A percentile compares a stretch with the other conserved stretches of the same genome.
These are phyloP conservation scores for Salmo trutta DNA, from an alignment of 2,797 vertebrate genomes.

Conservation along the genomic window DNA sequence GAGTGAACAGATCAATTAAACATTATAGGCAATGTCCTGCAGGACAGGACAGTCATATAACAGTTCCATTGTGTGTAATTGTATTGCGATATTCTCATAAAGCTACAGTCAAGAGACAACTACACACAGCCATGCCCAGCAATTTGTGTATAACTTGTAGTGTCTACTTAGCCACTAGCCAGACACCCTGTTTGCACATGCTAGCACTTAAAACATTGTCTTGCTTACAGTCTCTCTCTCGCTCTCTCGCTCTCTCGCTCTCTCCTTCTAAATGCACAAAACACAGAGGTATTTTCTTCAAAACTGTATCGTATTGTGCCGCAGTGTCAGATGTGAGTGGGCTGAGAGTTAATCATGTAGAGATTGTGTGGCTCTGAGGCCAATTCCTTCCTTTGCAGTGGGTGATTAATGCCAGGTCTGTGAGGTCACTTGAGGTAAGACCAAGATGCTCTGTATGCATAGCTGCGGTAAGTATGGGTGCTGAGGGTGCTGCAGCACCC, in stretches of 20 bases:
- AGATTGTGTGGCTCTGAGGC: constrained; percentile 71
- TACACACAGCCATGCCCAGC: neutral
- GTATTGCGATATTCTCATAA: constrained; percentile 29
- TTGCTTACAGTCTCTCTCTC: neutral
- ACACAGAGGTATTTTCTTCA: constrained; percentile 44
- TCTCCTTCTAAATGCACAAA: neutral
- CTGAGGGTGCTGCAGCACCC: too few relatives aligned
- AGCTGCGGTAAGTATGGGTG: too few relatives aligned
- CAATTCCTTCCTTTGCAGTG: constrained; percentile 76
- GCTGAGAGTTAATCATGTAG: constrained; percentile 71
- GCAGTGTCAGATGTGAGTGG: constrained; percentile 66
- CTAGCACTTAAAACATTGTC: constrained; percentile 44
- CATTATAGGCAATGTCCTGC: constrained; percentile 49
- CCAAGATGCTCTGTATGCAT: constrained; percentile 40
- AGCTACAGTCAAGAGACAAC: constrained; percentile 21
- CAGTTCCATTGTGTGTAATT: constrained; percentile 43
- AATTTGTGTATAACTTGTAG: neutral
- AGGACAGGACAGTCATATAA: constrained; percentile 36
- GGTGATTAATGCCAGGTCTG: constrained; percentile 74
- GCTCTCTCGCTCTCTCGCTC: too few relatives aligned
- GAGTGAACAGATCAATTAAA: constrained; percentile 21
- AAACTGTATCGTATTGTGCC: constrained; percentile 43
- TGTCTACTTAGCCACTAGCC: constrained; percentile 14
- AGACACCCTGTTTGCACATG: constrained; percentile 19
- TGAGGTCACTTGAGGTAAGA: constrained; percentile 75